phyloP scores from a whole-genome alignment of 2,888 invertebrate genomes.

The Cinara cedri region DNA sequence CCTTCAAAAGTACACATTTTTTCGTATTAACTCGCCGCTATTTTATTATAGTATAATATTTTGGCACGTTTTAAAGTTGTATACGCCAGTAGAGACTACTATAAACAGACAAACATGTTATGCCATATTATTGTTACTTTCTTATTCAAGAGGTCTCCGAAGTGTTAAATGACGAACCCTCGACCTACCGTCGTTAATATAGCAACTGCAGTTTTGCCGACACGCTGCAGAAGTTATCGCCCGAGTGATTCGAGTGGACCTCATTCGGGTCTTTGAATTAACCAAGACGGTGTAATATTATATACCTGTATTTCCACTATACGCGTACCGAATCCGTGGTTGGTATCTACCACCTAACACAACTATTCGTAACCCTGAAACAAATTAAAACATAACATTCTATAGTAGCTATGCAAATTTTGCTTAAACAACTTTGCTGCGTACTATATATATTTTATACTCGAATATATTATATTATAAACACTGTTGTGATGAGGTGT shows the following conservation, averaged over 20 bases:
- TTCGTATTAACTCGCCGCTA: no score
- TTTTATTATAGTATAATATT: neutral
- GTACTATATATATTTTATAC: no score
- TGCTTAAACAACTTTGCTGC: neutral
- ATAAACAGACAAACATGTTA: no score
- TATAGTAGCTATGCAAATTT: neutral
- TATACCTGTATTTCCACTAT: neutral
- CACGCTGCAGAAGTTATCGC: neutral
- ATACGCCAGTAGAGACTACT: no score
- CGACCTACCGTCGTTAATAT: neutral
- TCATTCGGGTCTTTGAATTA: slow-evolving; percentile 1
- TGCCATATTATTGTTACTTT: neutral
- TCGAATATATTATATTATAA: no score
- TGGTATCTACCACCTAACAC: no score
- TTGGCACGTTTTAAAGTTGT: neutral
- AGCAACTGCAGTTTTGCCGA: neutral
- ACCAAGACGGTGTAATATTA: neutral
- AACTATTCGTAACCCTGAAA: neutral
- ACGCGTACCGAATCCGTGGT: no score
- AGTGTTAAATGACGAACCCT: neutral
- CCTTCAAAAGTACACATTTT: no score
- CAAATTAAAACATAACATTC: neutral
- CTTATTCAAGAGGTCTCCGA: neutral
- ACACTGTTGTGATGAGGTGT: no score
- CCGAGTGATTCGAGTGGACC: neutral